phyloP scores from a whole-genome alignment of 2,888 invertebrate genomes.

The Myopa tessellatipennis region DNA sequence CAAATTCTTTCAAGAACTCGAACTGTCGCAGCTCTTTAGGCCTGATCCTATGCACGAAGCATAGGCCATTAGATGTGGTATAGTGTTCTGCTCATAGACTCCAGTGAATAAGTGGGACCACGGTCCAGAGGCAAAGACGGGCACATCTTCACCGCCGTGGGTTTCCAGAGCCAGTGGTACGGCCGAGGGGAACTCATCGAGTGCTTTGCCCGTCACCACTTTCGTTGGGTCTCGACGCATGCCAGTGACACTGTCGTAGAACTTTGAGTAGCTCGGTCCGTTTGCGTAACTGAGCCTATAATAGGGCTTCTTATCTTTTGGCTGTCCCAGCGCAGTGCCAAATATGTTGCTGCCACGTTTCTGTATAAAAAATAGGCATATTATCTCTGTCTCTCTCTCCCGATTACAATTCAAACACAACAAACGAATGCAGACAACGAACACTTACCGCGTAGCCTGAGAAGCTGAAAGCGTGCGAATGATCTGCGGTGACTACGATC shows the following conservation, averaged over 20 bases:
- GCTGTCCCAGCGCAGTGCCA: slow-evolving; percentile 55
- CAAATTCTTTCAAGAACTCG: not conserved
- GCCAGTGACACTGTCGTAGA: slow-evolving; percentile 53
- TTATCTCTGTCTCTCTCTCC: not conserved
- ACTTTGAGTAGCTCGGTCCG: slow-evolving; percentile 74
- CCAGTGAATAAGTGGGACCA: slow-evolving; percentile 86
- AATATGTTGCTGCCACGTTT: slow-evolving; percentile 59
- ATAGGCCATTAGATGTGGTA: slow-evolving; percentile 81
- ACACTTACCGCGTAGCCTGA: slow-evolving; percentile 75
- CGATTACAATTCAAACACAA: not conserved
- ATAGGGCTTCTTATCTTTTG: slow-evolving; percentile 73
- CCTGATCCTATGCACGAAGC: slow-evolving; percentile 79
- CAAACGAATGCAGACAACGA: not conserved
- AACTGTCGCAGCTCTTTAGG: slow-evolving; percentile 57
- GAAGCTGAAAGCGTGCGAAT: slow-evolving; percentile 81
- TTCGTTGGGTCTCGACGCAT: slow-evolving; percentile 60
- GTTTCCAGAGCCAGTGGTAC: slow-evolving; percentile 71
- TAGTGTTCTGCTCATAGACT: slow-evolving; percentile 81
- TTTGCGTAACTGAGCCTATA: slow-evolving; percentile 80
- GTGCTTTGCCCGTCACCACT: slow-evolving; percentile 50
- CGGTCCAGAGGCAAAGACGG: slow-evolving; percentile 81
- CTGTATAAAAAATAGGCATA: slow-evolving; percentile 46
- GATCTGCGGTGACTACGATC: slow-evolving; percentile 84
- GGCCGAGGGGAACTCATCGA: slow-evolving; percentile 71
- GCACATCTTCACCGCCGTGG: slow-evolving; percentile 85